A percentile compares a stretch with the other conserved stretches of the same genome.
These are phyloP conservation scores for Ganaspis sp. DNA, from an alignment of 1,140 invertebrate species.

Conservation along the genomic window DNA sequence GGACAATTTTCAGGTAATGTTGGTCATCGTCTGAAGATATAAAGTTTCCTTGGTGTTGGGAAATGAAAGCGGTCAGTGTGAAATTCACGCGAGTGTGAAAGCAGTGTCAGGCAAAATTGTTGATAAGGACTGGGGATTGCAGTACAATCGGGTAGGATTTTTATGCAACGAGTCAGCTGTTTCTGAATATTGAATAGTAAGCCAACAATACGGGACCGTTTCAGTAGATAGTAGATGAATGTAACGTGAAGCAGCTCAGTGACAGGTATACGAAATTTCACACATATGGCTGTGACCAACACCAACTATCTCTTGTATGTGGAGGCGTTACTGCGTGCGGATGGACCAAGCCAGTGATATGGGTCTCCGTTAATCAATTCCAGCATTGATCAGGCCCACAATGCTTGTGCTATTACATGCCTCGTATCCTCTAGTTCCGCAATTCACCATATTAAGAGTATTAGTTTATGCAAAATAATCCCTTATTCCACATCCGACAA, in stretches of 20 bases:
- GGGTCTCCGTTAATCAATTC: constrained; percentile 63
- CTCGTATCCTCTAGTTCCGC: constrained; percentile 2
- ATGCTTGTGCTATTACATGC: constrained; percentile 53
- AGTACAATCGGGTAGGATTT: constrained; percentile 30
- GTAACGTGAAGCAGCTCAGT: constrained; percentile 50
- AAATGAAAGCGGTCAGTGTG: neutral
- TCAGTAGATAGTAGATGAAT: constrained; percentile 57
- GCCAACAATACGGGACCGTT: constrained; percentile 59
- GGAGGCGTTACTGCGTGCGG: constrained; percentile 24
- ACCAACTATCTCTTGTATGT: neutral
- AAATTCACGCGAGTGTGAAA: neutral
- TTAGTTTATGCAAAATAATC: constrained; percentile 40
- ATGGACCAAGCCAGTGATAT: constrained; percentile 37
- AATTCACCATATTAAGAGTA: constrained; percentile 50
- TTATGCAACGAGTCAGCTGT: constrained; percentile 37
- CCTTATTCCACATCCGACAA: neutral
- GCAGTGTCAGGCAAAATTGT: neutral
- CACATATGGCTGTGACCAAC: neutral
- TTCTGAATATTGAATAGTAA: constrained; percentile 59
- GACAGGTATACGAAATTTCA: constrained; percentile 48
- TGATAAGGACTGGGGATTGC: constrained; percentile 37
- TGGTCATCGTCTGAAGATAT: too few species aligned
- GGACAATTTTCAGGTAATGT: too few species aligned
- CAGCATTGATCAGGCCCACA: constrained; percentile 61
- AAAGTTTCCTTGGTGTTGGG: too few species aligned